Evolutionary conservation across 1,140 invertebrate species (phyloP).

Genomic region (Drosophila kohkoa): DNA sequence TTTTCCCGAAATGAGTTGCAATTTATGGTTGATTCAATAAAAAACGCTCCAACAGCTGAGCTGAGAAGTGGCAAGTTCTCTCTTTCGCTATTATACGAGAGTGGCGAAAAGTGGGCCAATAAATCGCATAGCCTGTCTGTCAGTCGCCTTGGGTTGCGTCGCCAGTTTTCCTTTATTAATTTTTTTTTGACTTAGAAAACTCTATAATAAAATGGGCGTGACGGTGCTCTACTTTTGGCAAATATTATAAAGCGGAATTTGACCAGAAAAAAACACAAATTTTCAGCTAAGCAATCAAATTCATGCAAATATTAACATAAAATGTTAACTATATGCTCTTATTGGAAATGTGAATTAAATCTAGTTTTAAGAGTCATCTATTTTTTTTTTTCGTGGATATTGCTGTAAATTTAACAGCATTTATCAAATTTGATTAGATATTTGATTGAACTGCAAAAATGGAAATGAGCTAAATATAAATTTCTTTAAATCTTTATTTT

Average conservation of each 20-base stretch:
- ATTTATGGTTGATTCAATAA: slow-evolving; percentile 70
- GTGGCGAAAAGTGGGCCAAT: slow-evolving; percentile 37
- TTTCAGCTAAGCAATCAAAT: neutral
- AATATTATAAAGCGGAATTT: slow-evolving; percentile 16
- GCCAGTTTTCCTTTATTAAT: slow-evolving; percentile 73
- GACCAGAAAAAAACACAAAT: slow-evolving; percentile 1
- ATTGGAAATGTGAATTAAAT: too few relatives aligned
- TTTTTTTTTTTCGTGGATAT: too few relatives aligned
- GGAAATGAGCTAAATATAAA: too few relatives aligned
- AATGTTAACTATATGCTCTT: too few relatives aligned
- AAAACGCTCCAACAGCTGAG: slow-evolving; percentile 28
- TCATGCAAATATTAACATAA: neutral
- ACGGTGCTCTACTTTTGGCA: slow-evolving; percentile 48
- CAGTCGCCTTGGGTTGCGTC: slow-evolving; percentile 26
- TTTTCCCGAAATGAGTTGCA: slow-evolving; percentile 39
- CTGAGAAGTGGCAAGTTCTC: slow-evolving; percentile 38
- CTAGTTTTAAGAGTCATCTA: too few relatives aligned
- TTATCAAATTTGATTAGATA: too few relatives aligned
- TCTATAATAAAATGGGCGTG: slow-evolving; percentile 61
- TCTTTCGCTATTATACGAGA: slow-evolving; percentile 43
- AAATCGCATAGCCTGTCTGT: slow-evolving; percentile 40
- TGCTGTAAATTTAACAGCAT: too few relatives aligned
- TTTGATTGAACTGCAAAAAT: too few relatives aligned
- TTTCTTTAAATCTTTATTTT: too few relatives aligned
- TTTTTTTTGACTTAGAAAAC: slow-evolving; percentile 60